Evolutionary conservation across 2,797 vertebrate species (phyloP).

Genomic region (Alfaro cultratus): DNA sequence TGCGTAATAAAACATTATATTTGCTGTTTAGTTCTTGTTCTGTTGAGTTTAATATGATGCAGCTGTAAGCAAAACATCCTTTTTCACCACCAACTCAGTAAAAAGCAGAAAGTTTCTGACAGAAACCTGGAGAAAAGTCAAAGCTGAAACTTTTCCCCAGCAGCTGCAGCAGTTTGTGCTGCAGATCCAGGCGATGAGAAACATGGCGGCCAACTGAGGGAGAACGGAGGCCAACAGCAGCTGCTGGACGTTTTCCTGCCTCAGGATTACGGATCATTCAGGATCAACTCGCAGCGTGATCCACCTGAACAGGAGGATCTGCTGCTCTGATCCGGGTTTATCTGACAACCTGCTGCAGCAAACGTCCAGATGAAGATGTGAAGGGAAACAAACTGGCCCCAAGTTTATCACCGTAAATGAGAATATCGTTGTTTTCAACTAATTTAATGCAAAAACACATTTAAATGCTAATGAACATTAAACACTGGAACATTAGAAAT

Average conservation of each 20-base stretch:
- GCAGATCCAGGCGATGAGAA: no score
- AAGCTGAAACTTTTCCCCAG: constrained; percentile 13
- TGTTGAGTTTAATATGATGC: not conserved
- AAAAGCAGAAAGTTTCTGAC: constrained; percentile 12
- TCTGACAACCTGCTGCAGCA: no score
- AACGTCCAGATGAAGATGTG: not conserved
- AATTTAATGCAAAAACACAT: no score
- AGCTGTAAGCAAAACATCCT: not conserved
- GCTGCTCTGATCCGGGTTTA: not conserved
- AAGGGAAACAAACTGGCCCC: no score
- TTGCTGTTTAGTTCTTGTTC: not conserved
- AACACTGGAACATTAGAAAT: no score
- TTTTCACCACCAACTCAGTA: not conserved
- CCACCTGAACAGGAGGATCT: not conserved
- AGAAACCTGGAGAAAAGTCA: constrained; percentile 34
- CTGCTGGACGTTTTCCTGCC: not conserved
- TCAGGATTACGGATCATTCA: not conserved
- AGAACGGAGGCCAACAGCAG: not conserved
- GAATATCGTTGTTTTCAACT: no score
- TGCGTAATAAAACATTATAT: not conserved
- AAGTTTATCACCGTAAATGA: no score
- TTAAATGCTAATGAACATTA: no score
- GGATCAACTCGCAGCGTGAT: not conserved
- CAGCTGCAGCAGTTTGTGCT: not conserved
- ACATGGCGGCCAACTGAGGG: not conserved